Evolutionary conservation across 2,797 vertebrate species (phyloP), one percentile per base, ranked within the genome.

Genomic region (Lepus townsendii): DNA sequence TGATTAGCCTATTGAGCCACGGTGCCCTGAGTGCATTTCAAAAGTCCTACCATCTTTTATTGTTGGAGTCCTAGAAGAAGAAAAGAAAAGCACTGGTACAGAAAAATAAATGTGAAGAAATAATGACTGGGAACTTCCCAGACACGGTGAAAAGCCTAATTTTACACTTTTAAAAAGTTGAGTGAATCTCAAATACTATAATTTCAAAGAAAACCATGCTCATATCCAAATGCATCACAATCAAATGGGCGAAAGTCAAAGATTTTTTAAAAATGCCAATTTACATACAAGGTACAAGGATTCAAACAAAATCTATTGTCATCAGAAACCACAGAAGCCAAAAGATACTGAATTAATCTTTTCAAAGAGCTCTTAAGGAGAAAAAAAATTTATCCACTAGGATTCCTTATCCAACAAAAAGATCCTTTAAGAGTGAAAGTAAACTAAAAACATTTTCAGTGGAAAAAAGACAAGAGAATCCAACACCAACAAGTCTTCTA

Each of bases 61-160:
- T 12, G 7, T 2, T 54, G n/a, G 71, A 80, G 47, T 69, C 19
- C 62, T 60, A 69, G n/a, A 72, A 60, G 88, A 27, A 83, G 17
- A 42, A 85, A 93, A 95, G 52, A 90, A 83, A 83, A 17, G 72
- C 20, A 75, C 2, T 75, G 7, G 13, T 63, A 90, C 6, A 89
- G 32, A 90, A 94, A 92, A 92, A 54, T n/a, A 35, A 79, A 76
- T n/a, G 26, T 92, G 42, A 95, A 83, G 22, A 96, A 93, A 87
- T 24, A 57, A 75, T 65, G 30, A 35, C 60, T 78, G 35, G 78
- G 91, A 91, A 91, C 42, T 68, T 93, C 13, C 27, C 8, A 65
- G 9, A 91, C 62, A 27, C 60, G 38, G 2, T 68, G 2, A 62
- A 63, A 69, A 85, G 68, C 13, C 76, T 13, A 68, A 54, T 80